These are phyloP conservation scores for Spongilla lacustris DNA, from an alignment of 37 sponge, comb jelly and placozoan genomes.

Conservation along the genomic window DNA sequence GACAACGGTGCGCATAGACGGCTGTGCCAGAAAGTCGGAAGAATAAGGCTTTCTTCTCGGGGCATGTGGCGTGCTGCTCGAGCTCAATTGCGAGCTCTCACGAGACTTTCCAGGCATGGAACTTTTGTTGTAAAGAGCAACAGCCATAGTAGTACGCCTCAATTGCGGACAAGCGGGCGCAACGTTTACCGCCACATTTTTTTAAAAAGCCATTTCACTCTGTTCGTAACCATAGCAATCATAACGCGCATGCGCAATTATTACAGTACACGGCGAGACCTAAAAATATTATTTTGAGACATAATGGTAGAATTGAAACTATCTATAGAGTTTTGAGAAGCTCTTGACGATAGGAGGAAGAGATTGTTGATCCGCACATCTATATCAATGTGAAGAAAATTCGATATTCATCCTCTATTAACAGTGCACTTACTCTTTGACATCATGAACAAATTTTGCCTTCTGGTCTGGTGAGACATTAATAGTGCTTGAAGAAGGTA, in stretches of 20 bases:
- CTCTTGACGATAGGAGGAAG: slow-evolving; percentile 38
- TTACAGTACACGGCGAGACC: background rate
- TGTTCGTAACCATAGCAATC: background rate
- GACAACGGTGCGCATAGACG: slow-evolving; percentile 5
- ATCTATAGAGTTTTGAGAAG: slow-evolving; percentile 51
- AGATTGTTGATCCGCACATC: slow-evolving; percentile 12
- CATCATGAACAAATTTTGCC: background rate
- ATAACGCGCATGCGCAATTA: background rate
- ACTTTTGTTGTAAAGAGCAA: background rate
- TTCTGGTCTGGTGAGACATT: slow-evolving; percentile 3
- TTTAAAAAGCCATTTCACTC: background rate
- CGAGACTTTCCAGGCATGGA: background rate
- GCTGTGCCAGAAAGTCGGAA: background rate
- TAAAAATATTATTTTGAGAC: background rate
- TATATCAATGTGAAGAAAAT: slow-evolving; percentile 2
- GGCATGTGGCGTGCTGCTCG: slow-evolving; percentile 55
- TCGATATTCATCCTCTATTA: background rate
- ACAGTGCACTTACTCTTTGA: slow-evolving; percentile 7
- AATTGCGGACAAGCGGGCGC: too few species aligned
- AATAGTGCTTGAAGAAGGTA: background rate
- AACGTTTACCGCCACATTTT: background rate
- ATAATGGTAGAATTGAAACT: background rate
- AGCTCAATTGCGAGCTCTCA: slow-evolving; percentile 6
- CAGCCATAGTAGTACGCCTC: background rate
- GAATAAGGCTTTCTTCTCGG: slow-evolving; percentile 27